Conservation (phyloP, 2,797 vertebrate genomes). For the Decapterus maruadsi region DNA sequence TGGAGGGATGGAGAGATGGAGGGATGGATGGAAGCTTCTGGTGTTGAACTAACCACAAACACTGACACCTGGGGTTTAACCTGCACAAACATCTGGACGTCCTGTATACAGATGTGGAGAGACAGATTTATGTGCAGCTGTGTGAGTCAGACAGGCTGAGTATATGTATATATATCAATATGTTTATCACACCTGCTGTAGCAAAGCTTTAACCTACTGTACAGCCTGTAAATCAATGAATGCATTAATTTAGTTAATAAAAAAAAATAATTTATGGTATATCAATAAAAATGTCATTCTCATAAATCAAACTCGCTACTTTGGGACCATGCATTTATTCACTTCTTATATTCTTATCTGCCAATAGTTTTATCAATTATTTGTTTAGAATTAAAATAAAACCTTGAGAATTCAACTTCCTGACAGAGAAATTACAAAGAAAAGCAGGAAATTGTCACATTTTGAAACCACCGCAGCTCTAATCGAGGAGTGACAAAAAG, state of each 20-base stretch:
- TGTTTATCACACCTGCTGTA: not conserved
- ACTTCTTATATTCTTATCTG: too few species aligned
- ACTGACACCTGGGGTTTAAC: not conserved
- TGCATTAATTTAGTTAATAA: too few species aligned
- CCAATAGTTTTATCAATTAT: too few species aligned
- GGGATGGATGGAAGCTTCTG: not conserved
- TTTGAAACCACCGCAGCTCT: not conserved
- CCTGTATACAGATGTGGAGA: constrained; percentile 4
- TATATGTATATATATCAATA: too few species aligned
- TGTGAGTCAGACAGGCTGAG: not conserved
- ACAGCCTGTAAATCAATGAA: too few species aligned
- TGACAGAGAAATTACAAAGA: not conserved
- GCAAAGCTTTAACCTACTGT: too few species aligned
- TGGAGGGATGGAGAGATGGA: too few species aligned
- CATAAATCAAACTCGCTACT: too few species aligned
- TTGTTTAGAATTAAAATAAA: not conserved
- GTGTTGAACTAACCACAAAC: not conserved
- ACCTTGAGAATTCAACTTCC: not conserved
- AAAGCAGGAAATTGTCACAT: not conserved
- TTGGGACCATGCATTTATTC: too few species aligned
- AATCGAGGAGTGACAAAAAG: too few species aligned
- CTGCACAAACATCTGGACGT: not conserved
- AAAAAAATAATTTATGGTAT: too few species aligned
- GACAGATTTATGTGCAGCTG: not conserved
- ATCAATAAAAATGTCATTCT: too few species aligned